Base-by-base conservation (phyloP, 2,888 invertebrate genomes). In the Rosalia funebris region DNA sequence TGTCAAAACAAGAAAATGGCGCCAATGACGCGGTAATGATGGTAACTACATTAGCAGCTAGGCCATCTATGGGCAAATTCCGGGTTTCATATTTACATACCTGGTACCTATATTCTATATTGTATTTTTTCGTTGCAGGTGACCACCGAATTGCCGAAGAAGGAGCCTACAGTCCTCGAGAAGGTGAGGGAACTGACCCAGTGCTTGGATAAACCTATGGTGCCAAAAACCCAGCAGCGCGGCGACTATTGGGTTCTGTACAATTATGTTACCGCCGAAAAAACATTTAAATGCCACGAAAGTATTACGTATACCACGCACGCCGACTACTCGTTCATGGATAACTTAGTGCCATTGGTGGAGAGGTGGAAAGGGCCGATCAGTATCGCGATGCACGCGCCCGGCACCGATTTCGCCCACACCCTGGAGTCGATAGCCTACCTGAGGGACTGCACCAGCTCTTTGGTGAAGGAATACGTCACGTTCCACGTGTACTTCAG, bases 401-500 rank as follows among this genome's bases (percentile, higher is more conserved):
- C 96, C 0, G 95, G 95, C 50, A 84, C 86, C 1, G 95, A 96
- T 82, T 89, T 95, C 78, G 82, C 85, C 56, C 87, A 89, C 16
- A 91, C 95, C 0, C 81, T 95, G 68, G 88, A 91, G 75, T 88
- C 92, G 75, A 92, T 95, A 77, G 88, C 89, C 69, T 93, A 91
- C 81, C 85, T 93, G 62, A 86, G 94, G 60, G 90, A 89, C 77
- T 95, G 95, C 80, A 83, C 86, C 63, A 87, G 86, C 66, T 86
- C 89, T 42, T 85, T 93, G 72, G 87, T 96, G 69, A 86, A 88
- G 56, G 88, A 91, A 75, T 89, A 86, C 77, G 93, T 92, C 80
- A 93, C 94, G 65, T 95, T 96, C 84, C 95, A 96, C 80, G 80
- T 96, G 53, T 94, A 93, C 83, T 95, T 95, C 83, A 91, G 92